A percentile compares a stretch with the other conserved stretches of the same genome.
Conservation (phyloP, 2,797 vertebrate species). For the Danio tinwini region DNA sequence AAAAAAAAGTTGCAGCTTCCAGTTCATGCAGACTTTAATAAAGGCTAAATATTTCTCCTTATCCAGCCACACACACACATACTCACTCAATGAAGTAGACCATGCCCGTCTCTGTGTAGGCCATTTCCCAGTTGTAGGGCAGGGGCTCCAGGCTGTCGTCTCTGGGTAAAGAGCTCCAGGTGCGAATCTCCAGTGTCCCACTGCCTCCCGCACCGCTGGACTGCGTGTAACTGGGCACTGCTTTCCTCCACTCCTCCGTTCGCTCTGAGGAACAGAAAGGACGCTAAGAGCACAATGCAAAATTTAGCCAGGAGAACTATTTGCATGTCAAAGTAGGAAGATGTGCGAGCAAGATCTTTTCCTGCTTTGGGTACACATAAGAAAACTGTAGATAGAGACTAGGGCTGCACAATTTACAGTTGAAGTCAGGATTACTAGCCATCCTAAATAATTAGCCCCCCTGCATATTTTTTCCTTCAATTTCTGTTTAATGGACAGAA, state of each 20-base stretch:
- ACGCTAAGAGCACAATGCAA: constrained; percentile 24
- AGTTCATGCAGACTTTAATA: too few relatives aligned
- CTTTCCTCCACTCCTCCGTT: constrained; percentile 85
- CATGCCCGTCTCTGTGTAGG: constrained; percentile 97
- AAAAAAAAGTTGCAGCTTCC: too few relatives aligned
- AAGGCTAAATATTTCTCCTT: too few relatives aligned
- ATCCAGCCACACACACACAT: background rate
- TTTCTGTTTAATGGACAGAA: too few relatives aligned
- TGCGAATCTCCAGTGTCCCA: constrained; percentile 87
- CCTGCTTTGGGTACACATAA: background rate
- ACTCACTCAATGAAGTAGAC: constrained; percentile 99
- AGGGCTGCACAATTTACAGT: too few relatives aligned
- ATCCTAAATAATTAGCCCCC: too few relatives aligned
- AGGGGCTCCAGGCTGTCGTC: constrained; percentile 92
- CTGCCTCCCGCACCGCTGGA: constrained; percentile 67
- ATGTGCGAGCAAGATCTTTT: constrained; percentile 13
- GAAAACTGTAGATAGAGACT: background rate
- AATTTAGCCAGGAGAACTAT: constrained; percentile 33
- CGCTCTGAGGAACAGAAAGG: constrained; percentile 63
- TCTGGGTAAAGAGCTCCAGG: constrained; percentile 85
- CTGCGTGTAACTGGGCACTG: constrained; percentile 96
- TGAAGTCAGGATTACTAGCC: too few relatives aligned
- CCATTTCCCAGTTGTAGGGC: constrained; percentile 98
- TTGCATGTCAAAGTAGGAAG: constrained; percentile 48
- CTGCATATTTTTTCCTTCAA: too few relatives aligned